Base-by-base conservation (phyloP, 2,888 invertebrate genomes). In the Stenichneumon culpator region DNA sequence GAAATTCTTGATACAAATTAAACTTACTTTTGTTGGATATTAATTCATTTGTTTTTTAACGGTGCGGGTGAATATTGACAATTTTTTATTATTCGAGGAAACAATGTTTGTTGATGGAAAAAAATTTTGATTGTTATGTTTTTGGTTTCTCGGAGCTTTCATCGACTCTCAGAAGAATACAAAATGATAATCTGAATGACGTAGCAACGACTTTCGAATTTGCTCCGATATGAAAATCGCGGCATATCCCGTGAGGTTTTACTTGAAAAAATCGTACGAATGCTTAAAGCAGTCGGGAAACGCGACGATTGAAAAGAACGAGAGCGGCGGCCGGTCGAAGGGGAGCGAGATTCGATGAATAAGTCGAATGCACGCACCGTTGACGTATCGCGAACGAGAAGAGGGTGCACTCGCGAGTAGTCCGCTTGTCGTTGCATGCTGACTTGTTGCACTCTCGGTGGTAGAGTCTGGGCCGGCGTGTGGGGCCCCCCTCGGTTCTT, bases 361-460 rank as follows among this genome's bases (percentile, higher is more conserved):
- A 65, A 22, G 44, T 6, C 6, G 9, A 47, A 22, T 22, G n/a
- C 67, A 69, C 25, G 57, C 57, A 69, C 39, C 68, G 25, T 22
- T 22, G 47, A 69, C 16, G 68, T 36, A 73, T 54, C 57, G 39
- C 54, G 36, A 36, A 14, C n/a, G 32, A 57, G 60, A 28, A 44
- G 79, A 39, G 72, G 72, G 50, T 63, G 73, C 50, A 50, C n/a
- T 80, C 25, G 50, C 28, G 36, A 60, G 67, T 4, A 60, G 50
- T 65, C 63, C 63, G 44, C 50, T 74, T 28, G 63, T 73, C 69
- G 74, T 28, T 79, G 79, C 84, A 86, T 60, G 80, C 82, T 82
- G 84, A 86, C 86, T 86, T 86, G 86, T 86, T 86, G 86, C 86
- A 82, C 82, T 72, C 69, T 77, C 67, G 32, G 28, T 50, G 67